These are phyloP conservation scores for Stenodema calcarata DNA, from an alignment of 2,888 invertebrate species.

Conservation along the genomic window DNA sequence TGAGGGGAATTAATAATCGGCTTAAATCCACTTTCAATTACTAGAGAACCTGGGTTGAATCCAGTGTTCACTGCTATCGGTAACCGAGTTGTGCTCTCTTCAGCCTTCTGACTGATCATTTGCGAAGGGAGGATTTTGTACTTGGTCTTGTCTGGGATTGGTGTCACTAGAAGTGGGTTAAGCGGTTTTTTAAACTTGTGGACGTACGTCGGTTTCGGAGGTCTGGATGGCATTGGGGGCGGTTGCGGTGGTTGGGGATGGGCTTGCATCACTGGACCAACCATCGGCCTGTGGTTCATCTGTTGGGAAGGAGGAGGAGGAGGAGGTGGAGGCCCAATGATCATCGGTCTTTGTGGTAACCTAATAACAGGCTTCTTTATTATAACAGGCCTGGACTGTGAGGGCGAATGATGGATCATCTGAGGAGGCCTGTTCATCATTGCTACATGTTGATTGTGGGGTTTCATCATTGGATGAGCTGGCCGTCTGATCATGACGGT, in stretches of 20 bases:
- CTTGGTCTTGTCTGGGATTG: constrained; percentile 49
- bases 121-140: constrained; percentile 50
- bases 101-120: constrained; percentile 52
- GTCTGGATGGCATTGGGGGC: constrained; percentile 39
- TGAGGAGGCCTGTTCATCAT: constrained; percentile 50
- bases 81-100: constrained; percentile 48
- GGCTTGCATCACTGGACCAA: background rate
- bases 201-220: constrained; percentile 50
- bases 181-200: constrained; percentile 51
- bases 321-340: constrained; percentile 47
- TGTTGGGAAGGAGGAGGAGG: background rate
- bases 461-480: constrained; percentile 50
- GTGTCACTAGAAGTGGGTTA: background rate
- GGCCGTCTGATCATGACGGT: constrained; percentile 52
- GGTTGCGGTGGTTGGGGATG: constrained; percentile 38
- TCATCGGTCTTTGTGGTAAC: constrained; percentile 51
- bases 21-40: constrained; percentile 83
- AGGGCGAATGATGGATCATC: constrained; percentile 51
- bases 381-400: constrained; percentile 53
- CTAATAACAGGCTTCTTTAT: constrained; percentile 56
- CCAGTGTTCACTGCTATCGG: constrained; percentile 60
- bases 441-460: constrained; percentile 47
- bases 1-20: constrained; percentile 72
- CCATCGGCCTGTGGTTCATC: constrained; percentile 20
- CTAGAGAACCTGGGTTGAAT: constrained; percentile 80